Base-by-base conservation (phyloP, 1,140 invertebrate species). In the fruit fly (Drosophila melanogaster) region DNA sequence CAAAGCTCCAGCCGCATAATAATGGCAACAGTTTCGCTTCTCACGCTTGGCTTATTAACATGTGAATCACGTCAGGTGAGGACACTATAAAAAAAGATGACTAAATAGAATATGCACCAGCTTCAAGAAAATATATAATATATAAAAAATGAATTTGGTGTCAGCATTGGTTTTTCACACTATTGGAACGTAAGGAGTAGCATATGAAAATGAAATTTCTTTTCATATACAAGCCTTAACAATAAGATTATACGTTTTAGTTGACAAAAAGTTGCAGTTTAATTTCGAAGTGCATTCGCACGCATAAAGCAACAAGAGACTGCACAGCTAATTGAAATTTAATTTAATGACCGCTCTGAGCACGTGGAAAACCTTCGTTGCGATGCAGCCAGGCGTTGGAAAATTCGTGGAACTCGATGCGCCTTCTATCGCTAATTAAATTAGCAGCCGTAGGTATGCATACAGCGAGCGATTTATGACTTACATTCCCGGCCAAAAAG, bases 321-420 rank as follows among this genome's bases (percentile, higher is more conserved):
- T 59, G 75, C 35, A n/a, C 35, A 58, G 55, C 78, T 86, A 85
- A 85, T 86, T 85, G 56, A 77, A 81, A 74, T 69, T 60, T 78
- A 59, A 85, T 78, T 81, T 61, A 62, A 66, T 65, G 47, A 41
- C 30, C 41, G 12, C 19, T 37, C 35, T 35, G 12, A 22, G 51
- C 44, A 76, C 50, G 67, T 81, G 79, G 35, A 49, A 38, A 44
- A 40, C 12, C 43, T 41, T 40, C 54, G 24, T 17, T 22, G 37
- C 14, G 37, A 22, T 30, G 59, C 54, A 55, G 55, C 59, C 59
- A 59, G 26, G 37, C 59, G 59, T 62, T 59, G 26, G 67, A 51
- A 43, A 49, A 37, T 50, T 66, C 15, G 67, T 22, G 53, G 30
- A 47, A 35, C 35, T 67, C 35, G 46, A n/a, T 38, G 38, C 22